phyloP scores from a whole-genome alignment of 2,113 vertebrate genomes.

The Vimba vimba region DNA sequence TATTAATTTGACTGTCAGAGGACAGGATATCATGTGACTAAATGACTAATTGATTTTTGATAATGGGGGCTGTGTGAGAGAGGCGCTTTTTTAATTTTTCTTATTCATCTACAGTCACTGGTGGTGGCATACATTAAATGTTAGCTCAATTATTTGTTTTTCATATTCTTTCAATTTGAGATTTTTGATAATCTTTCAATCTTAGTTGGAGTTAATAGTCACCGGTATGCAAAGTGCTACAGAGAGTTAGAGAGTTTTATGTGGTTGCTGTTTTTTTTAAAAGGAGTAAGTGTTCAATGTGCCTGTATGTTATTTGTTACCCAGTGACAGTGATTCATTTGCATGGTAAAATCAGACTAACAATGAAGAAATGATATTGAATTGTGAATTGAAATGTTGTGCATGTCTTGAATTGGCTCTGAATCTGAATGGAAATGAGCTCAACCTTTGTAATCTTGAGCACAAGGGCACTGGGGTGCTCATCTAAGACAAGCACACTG shows the following conservation, averaged over 20 bases:
- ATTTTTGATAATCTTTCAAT: neutral
- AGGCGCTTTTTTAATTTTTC: neutral
- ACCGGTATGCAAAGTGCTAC: neutral
- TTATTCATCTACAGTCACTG: neutral
- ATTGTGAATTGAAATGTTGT: neutral
- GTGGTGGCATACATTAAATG: neutral
- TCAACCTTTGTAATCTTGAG: neutral
- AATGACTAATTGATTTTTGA: conserved; percentile 50
- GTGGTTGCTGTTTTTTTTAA: neutral
- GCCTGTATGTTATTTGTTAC: neutral
- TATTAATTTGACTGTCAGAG: conserved; percentile 39
- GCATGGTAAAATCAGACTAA: no score
- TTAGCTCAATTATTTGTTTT: neutral
- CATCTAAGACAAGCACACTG: conserved; percentile 17
- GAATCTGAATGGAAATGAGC: neutral
- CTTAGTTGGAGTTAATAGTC: neutral
- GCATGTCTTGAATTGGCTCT: neutral
- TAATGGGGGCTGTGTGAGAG: conserved; percentile 24
- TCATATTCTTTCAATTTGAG: neutral
- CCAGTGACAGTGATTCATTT: neutral
- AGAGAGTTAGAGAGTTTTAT: neutral
- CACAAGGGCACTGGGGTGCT: conserved; percentile 11
- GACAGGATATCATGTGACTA: conserved; percentile 26
- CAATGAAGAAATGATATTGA: neutral
- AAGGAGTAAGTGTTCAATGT: neutral